Conservation (phyloP, 2,113 vertebrate genomes). For the Cyanistes caeruleus region DNA sequence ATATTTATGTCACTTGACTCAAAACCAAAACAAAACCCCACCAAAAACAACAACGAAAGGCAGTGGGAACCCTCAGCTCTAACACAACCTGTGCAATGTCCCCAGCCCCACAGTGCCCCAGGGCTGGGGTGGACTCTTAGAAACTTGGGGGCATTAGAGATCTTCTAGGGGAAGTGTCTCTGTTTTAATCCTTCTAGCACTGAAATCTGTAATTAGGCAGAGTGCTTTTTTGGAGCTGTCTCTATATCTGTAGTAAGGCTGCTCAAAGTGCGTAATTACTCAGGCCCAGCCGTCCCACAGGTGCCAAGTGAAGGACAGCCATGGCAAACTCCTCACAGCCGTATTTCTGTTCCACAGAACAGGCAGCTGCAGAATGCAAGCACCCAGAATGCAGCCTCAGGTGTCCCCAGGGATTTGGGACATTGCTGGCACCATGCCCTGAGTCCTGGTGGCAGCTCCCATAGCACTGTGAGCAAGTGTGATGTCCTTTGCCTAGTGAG, state of each 20-base stretch:
- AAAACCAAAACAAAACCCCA: background rate
- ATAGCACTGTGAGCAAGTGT: rapidly evolving
- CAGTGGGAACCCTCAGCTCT: background rate
- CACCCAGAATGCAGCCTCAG: background rate
- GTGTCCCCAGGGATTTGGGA: background rate
- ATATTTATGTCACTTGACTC: background rate
- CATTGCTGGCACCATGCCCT: background rate
- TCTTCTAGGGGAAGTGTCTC: background rate
- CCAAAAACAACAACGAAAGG: background rate
- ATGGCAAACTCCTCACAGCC: background rate
- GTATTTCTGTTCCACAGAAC: background rate
- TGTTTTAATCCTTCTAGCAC: background rate
- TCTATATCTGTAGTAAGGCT: background rate
- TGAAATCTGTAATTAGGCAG: background rate
- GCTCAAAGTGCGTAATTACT: background rate
- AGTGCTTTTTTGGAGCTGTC: background rate
- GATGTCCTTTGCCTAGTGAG: background rate
- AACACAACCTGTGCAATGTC: background rate
- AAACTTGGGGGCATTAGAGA: background rate
- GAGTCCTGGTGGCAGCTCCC: background rate
- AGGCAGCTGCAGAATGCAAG: background rate
- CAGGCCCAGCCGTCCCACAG: rapidly evolving
- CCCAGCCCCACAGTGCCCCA: background rate
- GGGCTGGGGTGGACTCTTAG: background rate
- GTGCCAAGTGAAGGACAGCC: background rate